Evolutionary conservation across 2,797 vertebrate genomes (phyloP).

Genomic region (Florisuga fusca): DNA sequence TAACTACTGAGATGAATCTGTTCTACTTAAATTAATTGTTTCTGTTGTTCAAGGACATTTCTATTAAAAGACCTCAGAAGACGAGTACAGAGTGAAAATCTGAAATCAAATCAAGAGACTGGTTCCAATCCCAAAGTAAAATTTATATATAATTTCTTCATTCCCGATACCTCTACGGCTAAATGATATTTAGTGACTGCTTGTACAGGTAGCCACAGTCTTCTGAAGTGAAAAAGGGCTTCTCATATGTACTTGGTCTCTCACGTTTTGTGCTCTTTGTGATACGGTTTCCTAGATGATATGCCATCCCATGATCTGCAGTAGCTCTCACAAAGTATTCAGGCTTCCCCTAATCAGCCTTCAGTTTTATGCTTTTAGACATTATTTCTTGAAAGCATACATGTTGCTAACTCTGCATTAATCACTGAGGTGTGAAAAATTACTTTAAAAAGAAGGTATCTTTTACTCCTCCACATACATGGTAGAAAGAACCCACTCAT

Average conservation of each 20-base stretch:
- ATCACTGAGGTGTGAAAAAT: background rate
- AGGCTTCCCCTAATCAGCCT: background rate
- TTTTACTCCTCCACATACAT: background rate
- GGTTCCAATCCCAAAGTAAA: background rate
- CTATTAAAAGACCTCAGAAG: background rate
- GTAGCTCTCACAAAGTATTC: background rate
- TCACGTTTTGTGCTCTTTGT: accelerated
- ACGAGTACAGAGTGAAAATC: background rate
- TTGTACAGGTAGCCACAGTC: background rate
- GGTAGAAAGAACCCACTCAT: background rate
- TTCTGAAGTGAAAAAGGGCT: background rate
- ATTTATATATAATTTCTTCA: background rate
- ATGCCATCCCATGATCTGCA: background rate
- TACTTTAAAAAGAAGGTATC: background rate
- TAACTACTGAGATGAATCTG: background rate
- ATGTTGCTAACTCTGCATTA: background rate
- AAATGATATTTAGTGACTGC: background rate
- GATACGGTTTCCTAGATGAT: background rate
- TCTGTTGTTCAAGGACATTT: background rate
- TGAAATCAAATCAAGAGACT: conserved; percentile 3
- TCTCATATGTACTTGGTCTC: accelerated
- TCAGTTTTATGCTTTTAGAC: background rate
- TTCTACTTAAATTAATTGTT: background rate
- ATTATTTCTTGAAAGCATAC: background rate
- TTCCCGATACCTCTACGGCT: background rate